Base-by-base conservation (phyloP, 2,797 vertebrate species). In the Ctenochaetus hawaiiensis region DNA sequence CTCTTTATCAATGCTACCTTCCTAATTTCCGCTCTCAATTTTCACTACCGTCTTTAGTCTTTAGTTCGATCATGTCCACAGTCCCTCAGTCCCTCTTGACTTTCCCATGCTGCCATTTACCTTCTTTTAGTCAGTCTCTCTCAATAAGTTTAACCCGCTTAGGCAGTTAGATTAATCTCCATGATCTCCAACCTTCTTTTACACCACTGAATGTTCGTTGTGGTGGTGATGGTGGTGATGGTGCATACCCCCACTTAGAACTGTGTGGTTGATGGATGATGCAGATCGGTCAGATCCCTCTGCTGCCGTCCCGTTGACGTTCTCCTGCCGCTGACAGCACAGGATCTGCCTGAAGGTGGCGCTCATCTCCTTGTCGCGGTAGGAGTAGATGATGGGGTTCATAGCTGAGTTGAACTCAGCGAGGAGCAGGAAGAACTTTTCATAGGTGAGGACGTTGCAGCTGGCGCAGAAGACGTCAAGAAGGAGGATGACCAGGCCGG, bases 341-440 rank as follows among this genome's bases (percentile, higher is more conserved):
- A 99, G 95, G 90, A 99, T 99, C 93, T 99, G 97, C 77, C 96
- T 96, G 95, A 99, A 99, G 65, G 98, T 99, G 0, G 97, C 93
- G 0, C 98, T 99, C 98, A 99, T 99, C 91, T 99, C 98, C 83
- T 99, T 99, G 94, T 99, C 98, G 0, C 98, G 96, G 90, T 99
- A 99, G 45, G 98, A 99, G 93, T 99, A 99, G 92, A 99, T 99
- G 93, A 99, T 99, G 86, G 98, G 98, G 91, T 99, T 99, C 98
- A 99, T 99, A 86, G 98, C 98, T 0, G 98, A 99, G 93, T 99
- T 99, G 94, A 99, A 98, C 90, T 99, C 98, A 0, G 98, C 98
- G 2, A 99, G 94, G 47, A 99, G 96, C 20, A 99, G 95, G 94
- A 99, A 99, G 92, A 99, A 99, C 89, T 99, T 99, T 87, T 99